Evolutionary conservation across 2,113 vertebrate genomes (phyloP).

Genomic region (Ardeotis arabs): DNA sequence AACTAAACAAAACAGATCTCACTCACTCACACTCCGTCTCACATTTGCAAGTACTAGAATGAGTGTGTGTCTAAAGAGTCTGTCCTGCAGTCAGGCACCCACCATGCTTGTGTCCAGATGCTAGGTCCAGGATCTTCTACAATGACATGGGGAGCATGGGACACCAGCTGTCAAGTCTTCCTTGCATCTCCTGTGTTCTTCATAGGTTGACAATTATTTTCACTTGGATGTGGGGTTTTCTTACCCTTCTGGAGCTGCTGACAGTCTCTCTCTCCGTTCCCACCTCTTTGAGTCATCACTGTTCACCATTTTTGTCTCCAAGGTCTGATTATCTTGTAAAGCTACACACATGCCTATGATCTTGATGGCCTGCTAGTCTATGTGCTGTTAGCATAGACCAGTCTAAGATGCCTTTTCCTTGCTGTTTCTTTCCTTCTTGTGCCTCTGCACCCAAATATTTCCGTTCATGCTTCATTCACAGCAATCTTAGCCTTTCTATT

Average conservation of each 20-base stretch:
- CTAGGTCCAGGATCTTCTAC: neutral
- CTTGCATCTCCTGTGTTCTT: neutral
- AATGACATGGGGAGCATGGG: neutral
- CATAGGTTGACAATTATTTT: neutral
- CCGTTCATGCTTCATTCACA: neutral
- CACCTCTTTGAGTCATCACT: neutral
- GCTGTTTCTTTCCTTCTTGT: neutral
- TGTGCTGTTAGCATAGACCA: neutral
- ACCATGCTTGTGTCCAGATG: neutral
- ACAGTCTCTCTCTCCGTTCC: neutral
- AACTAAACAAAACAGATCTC: neutral
- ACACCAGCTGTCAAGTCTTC: neutral
- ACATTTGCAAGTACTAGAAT: neutral
- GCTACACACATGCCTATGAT: neutral
- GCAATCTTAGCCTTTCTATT: neutral
- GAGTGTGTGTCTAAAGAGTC: neutral
- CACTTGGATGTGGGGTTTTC: neutral
- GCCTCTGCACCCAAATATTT: neutral
- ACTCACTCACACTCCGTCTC: neutral
- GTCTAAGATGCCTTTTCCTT: neutral
- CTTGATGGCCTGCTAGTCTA: neutral
- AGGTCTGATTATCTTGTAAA: neutral
- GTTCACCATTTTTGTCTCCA: neutral
- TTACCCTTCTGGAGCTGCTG: neutral
- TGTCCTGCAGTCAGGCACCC: neutral